Percentiles rank a stretch among this genome's conserved stretches.
phyloP scores from a whole-genome alignment of 2,797 vertebrate genomes.

The Melanotaenia nigrans region DNA sequence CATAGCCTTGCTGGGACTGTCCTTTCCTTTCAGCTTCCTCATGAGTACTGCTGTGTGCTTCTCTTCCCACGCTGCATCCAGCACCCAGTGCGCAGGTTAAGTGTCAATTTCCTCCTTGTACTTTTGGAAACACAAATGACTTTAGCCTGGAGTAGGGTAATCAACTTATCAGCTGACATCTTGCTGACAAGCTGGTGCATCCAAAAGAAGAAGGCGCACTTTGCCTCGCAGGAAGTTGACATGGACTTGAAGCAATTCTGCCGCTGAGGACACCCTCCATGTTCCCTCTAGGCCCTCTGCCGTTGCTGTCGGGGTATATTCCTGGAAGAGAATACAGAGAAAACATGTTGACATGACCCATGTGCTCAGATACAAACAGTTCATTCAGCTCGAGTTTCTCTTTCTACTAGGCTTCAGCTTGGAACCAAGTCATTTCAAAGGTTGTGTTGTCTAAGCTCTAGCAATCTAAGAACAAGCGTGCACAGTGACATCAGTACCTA shows the following conservation, averaged over 20 bases:
- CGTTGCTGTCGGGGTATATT: slow-evolving; percentile 72
- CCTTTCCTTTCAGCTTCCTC: slow-evolving; percentile 38
- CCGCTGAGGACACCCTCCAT: slow-evolving; percentile 77
- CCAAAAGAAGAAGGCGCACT: slow-evolving; percentile 82
- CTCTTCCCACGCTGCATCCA: slow-evolving; percentile 45
- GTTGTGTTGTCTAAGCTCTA: slow-evolving; percentile 1
- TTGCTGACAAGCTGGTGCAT: slow-evolving; percentile 82
- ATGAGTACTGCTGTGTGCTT: slow-evolving; percentile 43
- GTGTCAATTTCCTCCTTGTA: slow-evolving; percentile 59
- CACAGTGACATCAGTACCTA: neutral
- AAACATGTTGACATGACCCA: slow-evolving; percentile 6
- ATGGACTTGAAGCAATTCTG: slow-evolving; percentile 86
- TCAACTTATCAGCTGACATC: slow-evolving; percentile 83
- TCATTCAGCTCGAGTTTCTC: slow-evolving; percentile 25
- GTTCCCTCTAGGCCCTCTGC: slow-evolving; percentile 65
- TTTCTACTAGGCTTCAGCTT: slow-evolving; percentile 11
- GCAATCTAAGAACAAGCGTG: neutral
- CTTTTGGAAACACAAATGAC: slow-evolving; percentile 62
- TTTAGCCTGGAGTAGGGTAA: slow-evolving; percentile 38
- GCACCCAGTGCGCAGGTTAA: slow-evolving; percentile 55
- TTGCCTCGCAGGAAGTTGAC: slow-evolving; percentile 90
- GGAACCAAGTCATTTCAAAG: slow-evolving; percentile 21
- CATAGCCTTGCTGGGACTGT: slow-evolving; percentile 53
- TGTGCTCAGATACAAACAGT: neutral
- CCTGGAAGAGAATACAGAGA: slow-evolving; percentile 61